phyloP scores from a whole-genome alignment of 2,113 vertebrate genomes.

The Chionodraco myersi region DNA sequence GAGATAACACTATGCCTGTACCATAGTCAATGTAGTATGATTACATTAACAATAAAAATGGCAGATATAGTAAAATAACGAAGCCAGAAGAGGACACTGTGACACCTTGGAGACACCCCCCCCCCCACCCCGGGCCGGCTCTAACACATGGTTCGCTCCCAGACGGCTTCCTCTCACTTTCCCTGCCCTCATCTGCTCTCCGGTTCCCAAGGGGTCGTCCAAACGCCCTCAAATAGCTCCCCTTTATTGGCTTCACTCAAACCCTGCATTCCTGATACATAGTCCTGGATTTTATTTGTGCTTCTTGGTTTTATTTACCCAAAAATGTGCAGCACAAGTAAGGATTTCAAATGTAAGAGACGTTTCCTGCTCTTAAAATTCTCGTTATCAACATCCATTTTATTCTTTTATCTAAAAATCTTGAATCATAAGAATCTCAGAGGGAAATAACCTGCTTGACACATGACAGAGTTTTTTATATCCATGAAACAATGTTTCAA shows the following conservation, averaged over 20 bases:
- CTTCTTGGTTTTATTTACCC: not conserved
- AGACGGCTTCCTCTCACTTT: slow-evolving; percentile 30
- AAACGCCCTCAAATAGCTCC: slow-evolving; percentile 29
- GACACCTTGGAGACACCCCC: slow-evolving; percentile 42
- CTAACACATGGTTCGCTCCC: slow-evolving; percentile 15
- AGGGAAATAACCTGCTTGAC: too few relatives aligned
- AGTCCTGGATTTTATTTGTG: not conserved
- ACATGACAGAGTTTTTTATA: slow-evolving; percentile 10
- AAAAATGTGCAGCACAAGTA: not conserved
- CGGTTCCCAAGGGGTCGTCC: slow-evolving; percentile 21
- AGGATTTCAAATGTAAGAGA: not conserved
- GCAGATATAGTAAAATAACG: not conserved
- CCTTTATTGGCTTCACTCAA: not conserved
- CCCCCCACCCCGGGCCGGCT: not conserved
- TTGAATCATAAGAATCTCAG: not conserved
- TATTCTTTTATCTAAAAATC: not conserved
- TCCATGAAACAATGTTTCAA: not conserved
- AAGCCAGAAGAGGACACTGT: slow-evolving; percentile 25
- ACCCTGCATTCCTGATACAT: not conserved
- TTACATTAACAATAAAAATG: slow-evolving; percentile 16
- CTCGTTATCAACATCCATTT: not conserved
- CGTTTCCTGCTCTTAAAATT: too few relatives aligned
- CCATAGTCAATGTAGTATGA: not conserved
- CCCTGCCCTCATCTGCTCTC: slow-evolving; percentile 47
- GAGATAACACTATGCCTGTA: not conserved